phyloP scores from a whole-genome alignment of 2,797 vertebrate genomes.

The Coendou prehensilis region DNA sequence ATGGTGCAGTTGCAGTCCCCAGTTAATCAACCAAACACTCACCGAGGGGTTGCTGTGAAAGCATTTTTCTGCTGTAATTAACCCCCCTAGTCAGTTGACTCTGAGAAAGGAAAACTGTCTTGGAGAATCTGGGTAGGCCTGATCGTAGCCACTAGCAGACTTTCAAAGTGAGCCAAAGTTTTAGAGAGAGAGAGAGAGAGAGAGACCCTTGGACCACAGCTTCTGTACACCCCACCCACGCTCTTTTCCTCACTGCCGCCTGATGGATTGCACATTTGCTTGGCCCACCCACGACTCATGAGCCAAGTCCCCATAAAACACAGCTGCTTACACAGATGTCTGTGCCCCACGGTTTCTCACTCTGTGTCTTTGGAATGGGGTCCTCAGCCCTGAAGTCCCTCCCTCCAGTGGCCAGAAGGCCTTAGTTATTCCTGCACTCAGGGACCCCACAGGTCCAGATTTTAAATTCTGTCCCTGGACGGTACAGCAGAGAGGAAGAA shows the following conservation, averaged over 20 bases:
- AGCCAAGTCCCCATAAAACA: not conserved
- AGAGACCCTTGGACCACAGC: not conserved
- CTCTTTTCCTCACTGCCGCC: not conserved
- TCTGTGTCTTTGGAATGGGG: not conserved
- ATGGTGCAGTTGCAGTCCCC: not conserved
- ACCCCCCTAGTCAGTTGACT: not conserved
- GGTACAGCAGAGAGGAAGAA: not conserved
- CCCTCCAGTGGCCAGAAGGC: not conserved
- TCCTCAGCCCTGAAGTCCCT: not conserved
- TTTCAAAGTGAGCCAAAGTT: not conserved
- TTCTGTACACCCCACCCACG: fast-evolving
- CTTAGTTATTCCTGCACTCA: not conserved
- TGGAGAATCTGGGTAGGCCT: not conserved
- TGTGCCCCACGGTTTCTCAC: not conserved
- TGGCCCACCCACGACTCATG: not conserved
- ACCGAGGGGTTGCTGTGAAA: not conserved
- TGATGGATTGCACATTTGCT: not conserved
- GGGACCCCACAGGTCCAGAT: not conserved
- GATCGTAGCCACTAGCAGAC: not conserved
- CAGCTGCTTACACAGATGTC: not conserved
- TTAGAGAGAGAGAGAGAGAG: not conserved
- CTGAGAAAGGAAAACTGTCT: not conserved
- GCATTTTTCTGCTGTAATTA: conserved; percentile 20
- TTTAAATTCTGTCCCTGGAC: not conserved
- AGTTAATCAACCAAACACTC: not conserved